Conservation (phyloP, 2,113 vertebrate genomes). For the Corythornis cristatus region DNA sequence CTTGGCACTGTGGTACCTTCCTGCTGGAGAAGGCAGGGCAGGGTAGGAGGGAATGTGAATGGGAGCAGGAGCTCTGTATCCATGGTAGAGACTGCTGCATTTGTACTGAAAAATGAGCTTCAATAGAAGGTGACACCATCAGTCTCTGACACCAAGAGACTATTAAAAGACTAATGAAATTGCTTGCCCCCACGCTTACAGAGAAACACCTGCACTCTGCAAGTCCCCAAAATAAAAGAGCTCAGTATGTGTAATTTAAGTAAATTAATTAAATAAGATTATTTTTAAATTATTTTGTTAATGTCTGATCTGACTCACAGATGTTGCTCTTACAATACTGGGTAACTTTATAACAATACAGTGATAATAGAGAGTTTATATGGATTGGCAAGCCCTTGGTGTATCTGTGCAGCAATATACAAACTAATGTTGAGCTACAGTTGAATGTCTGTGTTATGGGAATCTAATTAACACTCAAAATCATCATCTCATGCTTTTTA, state of each 20-base stretch:
- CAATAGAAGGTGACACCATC: neutral
- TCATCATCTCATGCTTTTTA: neutral
- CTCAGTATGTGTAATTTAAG: constrained; percentile 12
- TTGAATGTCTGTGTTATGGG: neutral
- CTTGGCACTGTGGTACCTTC: neutral
- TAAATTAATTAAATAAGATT: constrained; percentile 41
- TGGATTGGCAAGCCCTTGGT: neutral
- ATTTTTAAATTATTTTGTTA: constrained; percentile 5
- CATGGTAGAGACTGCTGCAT: neutral
- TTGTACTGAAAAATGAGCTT: constrained; percentile 16
- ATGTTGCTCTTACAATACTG: neutral
- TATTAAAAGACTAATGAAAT: constrained; percentile 33
- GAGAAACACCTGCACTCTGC: constrained; percentile 9
- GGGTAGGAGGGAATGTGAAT: constrained; percentile 25
- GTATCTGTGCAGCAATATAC: neutral
- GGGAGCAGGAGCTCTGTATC: constrained; percentile 12
- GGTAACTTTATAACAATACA: neutral
- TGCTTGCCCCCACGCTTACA: neutral
- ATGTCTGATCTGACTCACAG: constrained; percentile 41
- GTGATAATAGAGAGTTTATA: neutral
- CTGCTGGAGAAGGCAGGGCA: neutral
- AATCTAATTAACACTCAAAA: neutral
- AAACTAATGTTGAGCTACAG: neutral
- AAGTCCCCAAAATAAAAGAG: constrained; percentile 22
- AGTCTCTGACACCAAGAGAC: neutral